Percentiles rank a stretch among this genome's conserved stretches.
phyloP scores from a whole-genome alignment of 2,113 vertebrate species.

The Pygathrix nemaeus region DNA sequence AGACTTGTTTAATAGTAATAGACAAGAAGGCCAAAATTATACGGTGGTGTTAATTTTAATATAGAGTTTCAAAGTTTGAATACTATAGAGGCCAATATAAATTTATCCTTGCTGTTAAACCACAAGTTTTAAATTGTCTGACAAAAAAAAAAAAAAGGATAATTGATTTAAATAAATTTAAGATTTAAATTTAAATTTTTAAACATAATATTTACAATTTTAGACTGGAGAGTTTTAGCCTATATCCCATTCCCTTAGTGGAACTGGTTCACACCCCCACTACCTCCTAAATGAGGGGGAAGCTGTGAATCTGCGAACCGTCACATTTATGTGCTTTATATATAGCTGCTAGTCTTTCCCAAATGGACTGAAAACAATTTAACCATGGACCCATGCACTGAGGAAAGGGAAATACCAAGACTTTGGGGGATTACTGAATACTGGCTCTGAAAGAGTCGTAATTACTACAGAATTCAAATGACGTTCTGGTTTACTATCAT shows the following conservation, averaged over 20 bases:
- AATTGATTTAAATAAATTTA: neutral
- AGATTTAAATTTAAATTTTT: neutral
- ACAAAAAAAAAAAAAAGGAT: neutral
- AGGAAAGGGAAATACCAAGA: neutral
- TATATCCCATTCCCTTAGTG: neutral
- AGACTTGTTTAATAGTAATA: neutral
- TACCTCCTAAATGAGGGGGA: neutral
- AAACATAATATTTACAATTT: neutral
- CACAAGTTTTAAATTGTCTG: neutral
- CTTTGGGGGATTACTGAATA: neutral
- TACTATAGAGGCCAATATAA: neutral
- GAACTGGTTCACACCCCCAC: neutral
- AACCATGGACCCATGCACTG: too few relatives aligned
- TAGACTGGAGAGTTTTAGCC: neutral
- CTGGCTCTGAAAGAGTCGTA: neutral
- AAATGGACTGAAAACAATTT: too few relatives aligned
- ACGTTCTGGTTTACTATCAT: neutral
- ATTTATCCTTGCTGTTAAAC: neutral
- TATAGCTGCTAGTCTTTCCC: neutral
- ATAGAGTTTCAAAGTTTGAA: neutral
- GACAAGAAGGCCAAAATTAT: neutral
- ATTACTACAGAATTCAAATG: neutral
- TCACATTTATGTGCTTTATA: neutral
- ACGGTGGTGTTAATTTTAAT: neutral
- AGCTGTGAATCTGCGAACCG: neutral